Percentiles rank a stretch among this genome's conserved stretches.
phyloP scores from a whole-genome alignment of 2,113 vertebrate species.

The Alces alces region DNA sequence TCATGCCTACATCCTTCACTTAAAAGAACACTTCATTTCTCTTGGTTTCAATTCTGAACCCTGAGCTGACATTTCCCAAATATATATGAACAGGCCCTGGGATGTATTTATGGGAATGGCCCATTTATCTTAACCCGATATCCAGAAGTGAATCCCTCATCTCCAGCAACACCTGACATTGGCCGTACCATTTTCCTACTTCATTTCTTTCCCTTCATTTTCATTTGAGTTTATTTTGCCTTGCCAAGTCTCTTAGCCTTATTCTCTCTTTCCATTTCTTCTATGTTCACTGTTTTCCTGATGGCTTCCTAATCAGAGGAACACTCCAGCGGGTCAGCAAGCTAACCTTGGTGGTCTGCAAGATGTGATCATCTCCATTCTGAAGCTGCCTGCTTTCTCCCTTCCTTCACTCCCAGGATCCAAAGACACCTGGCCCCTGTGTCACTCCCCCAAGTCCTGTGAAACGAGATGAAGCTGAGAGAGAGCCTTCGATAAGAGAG shows the following conservation, averaged over 20 bases:
- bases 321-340: neutral
- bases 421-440: neutral
- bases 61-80: neutral
- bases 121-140: neutral
- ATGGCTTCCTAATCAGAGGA: neutral
- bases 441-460: neutral
- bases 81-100: neutral
- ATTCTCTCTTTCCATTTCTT: neutral
- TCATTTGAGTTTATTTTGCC: neutral
- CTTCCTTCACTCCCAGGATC: neutral
- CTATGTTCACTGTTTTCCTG: neutral
- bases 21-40: neutral
- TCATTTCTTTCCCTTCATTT: neutral
- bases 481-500: neutral
- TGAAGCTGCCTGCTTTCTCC: neutral
- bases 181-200: neutral
- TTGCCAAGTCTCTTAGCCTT: neutral
- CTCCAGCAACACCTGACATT: neutral
- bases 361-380: neutral
- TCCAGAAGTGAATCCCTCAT: neutral
- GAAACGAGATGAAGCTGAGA: neutral
- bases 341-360: neutral
- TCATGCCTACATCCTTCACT: neutral
- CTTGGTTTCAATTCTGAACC: neutral
- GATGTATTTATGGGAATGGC: neutral